These are phyloP conservation scores for Polietes domitor DNA, from an alignment of 2,888 invertebrate genomes.

Conservation along the genomic window DNA sequence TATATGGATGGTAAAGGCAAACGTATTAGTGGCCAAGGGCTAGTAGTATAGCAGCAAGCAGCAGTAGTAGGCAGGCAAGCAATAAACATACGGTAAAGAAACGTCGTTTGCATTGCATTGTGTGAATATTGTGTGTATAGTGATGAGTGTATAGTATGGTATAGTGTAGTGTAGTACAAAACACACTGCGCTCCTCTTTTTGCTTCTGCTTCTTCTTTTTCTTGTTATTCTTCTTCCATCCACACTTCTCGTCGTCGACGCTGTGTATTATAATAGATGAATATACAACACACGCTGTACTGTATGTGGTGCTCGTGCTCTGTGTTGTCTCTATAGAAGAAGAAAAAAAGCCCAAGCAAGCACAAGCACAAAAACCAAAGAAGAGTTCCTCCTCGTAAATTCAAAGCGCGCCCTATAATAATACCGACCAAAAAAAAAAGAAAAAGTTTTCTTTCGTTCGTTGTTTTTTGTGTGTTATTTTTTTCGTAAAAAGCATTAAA, in stretches of 20 bases:
- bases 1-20: constrained; percentile 68
- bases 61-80: constrained; percentile 67
- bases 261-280: constrained; percentile 64
- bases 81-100: constrained; percentile 68
- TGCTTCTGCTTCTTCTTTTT: not conserved
- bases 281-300: constrained; percentile 17
- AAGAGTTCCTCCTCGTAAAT: constrained; percentile 65
- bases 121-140: constrained; percentile 58
- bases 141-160: not conserved
- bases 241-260: not conserved
- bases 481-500: constrained; percentile 56
- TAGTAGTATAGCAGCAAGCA: constrained; percentile 70
- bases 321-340: constrained; percentile 28
- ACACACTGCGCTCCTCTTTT: not conserved
- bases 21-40: constrained; percentile 77
- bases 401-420: constrained; percentile 67
- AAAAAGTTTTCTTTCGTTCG: constrained; percentile 56
- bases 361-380: constrained; percentile 54
- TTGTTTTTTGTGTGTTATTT: constrained; percentile 41
- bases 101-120: constrained; percentile 67
- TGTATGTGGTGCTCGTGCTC: not conserved
- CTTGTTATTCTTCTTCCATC: not conserved
- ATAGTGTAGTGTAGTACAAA: not conserved
- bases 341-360: constrained; percentile 57
- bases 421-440: constrained; percentile 43